Base-by-base conservation (phyloP, 2,888 invertebrate species). In the Andrena trimmerana region DNA sequence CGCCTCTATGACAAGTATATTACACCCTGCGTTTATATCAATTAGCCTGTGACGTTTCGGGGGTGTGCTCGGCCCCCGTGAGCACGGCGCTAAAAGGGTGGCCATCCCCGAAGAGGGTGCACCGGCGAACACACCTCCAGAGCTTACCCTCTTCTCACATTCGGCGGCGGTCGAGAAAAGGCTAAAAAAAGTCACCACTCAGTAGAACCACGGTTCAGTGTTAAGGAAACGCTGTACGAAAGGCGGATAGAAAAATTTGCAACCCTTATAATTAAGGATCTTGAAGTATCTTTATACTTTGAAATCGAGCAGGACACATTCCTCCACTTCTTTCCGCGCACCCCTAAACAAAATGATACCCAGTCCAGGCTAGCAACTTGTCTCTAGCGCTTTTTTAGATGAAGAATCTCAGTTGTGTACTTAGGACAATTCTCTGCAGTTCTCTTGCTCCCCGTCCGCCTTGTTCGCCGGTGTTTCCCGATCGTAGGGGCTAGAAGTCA, bases 1-100 rank as follows among this genome's bases (percentile, higher is more conserved):
- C 83, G 88, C 86, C 89, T 89, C 88, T 94, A 94, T 94, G 94
- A 94, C 94, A 94, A 93, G 93, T 94, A 94, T 94, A 94, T 94
- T 94, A 93, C 93, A 88, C 84, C 90, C 87, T 89, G 90, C 94
- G 93, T 94, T 94, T 94, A 94, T 94, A 94, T 94, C 93, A 94
- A 94, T 94, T 94, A 94, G 93, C 90, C 82, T 72, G 86, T 93
- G 94, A 94, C 94, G 91, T 92, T 92, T 91, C 89, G 91, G 92
- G 93, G 92, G 91, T 90, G 91, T 90, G 88, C 82, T 85, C 84
- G 83, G 42, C 42, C 81, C 29, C 86, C 71, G 78, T 71, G 79
- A 85, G 81, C 84, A 71, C 84, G 87, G 84, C 78, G 89, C 84
- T 90, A 87, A 91, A 91, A 91, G 89, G 91, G 89, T 90, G 83